Conservation (phyloP, 2,797 vertebrate genomes). For the Acrocephalus scirpaceus region DNA sequence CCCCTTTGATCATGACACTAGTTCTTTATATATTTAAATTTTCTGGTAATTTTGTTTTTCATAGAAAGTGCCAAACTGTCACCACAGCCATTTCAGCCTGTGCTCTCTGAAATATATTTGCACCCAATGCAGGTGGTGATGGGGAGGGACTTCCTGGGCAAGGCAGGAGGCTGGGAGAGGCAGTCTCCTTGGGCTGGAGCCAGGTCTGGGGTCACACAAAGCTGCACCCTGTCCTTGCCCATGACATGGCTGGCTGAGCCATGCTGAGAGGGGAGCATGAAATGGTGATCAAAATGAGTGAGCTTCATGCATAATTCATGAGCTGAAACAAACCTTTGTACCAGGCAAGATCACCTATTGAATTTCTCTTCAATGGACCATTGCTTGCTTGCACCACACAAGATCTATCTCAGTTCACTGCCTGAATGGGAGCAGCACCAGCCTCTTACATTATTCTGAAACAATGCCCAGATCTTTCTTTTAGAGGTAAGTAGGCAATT, state of each 20-base stretch:
- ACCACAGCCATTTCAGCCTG: not conserved
- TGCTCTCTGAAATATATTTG: not conserved
- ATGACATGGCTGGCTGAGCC: not conserved
- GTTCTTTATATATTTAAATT: not conserved
- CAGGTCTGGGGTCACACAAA: not conserved
- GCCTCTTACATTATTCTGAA: constrained; percentile 3
- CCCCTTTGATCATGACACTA: not conserved
- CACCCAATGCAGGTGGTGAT: accelerated
- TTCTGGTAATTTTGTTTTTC: not conserved
- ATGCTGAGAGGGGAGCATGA: not conserved
- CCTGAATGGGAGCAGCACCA: not conserved
- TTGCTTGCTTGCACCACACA: not conserved
- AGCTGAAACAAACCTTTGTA: not conserved
- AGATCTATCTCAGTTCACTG: not conserved
- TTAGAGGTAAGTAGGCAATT: not conserved
- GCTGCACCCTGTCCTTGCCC: accelerated
- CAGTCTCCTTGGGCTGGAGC: accelerated
- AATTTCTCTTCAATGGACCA: constrained; percentile 31
- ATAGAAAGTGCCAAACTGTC: not conserved
- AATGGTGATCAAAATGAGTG: not conserved
- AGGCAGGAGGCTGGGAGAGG: not conserved
- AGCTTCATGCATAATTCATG: not conserved
- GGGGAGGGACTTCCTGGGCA: not conserved
- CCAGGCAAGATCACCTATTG: constrained; percentile 23
- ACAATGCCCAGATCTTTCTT: not conserved